These are phyloP conservation scores for Brachirus orientalis DNA, from an alignment of 2,113 vertebrate genomes.

Conservation along the genomic window DNA sequence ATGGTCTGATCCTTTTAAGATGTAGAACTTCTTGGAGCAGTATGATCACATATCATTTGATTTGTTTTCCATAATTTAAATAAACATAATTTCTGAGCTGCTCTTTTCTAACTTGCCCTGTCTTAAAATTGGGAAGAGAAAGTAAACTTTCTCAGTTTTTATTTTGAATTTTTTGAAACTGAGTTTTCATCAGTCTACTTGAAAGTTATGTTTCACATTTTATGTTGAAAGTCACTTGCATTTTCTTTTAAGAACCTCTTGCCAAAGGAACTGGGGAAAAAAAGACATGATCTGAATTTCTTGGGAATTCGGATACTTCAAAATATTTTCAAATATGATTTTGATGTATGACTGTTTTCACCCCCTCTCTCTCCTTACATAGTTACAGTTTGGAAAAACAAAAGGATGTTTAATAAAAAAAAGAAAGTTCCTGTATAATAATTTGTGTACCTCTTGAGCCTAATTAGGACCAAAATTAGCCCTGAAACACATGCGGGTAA, in stretches of 20 bases:
- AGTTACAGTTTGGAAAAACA: slow-evolving; percentile 7
- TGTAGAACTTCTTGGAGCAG: too few species aligned
- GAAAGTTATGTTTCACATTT: slow-evolving; percentile 50
- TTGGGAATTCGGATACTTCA: slow-evolving; percentile 43
- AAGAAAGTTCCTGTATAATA: slow-evolving; percentile 12
- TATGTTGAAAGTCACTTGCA: slow-evolving; percentile 45
- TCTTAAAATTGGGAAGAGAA: slow-evolving; percentile 32
- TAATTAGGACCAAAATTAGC: slow-evolving; percentile 57
- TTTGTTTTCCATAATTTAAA: slow-evolving; percentile 1
- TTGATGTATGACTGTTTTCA: slow-evolving; percentile 20
- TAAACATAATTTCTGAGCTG: neutral
- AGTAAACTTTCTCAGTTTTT: slow-evolving; percentile 27
- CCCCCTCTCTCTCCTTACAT: neutral
- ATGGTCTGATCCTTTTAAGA: too few species aligned
- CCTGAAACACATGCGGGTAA: slow-evolving; percentile 54
- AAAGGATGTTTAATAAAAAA: neutral
- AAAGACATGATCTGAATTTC: slow-evolving; percentile 30
- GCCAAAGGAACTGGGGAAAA: slow-evolving; percentile 23
- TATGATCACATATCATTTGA: slow-evolving; percentile 7
- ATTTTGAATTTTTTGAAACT: slow-evolving; percentile 43
- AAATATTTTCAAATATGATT: slow-evolving; percentile 40
- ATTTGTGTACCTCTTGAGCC: slow-evolving; percentile 51
- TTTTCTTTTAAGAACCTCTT: slow-evolving; percentile 28
- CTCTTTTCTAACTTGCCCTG: slow-evolving; percentile 13
- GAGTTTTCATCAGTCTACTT: slow-evolving; percentile 56